phyloP scores from a whole-genome alignment of 2,113 vertebrate genomes.

The Paramormyrops kingsleyae region DNA sequence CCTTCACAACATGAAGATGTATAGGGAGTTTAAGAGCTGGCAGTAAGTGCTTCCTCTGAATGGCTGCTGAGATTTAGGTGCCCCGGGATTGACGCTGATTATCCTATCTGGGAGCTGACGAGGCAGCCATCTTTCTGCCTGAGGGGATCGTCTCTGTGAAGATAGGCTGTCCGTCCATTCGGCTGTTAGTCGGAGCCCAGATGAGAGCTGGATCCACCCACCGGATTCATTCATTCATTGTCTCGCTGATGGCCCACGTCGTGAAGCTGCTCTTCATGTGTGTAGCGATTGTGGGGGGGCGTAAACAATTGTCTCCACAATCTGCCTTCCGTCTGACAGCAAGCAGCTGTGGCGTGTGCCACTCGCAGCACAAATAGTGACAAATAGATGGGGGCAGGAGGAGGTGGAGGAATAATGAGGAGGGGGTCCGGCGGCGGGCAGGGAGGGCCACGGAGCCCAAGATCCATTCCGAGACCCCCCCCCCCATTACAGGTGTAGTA shows the following conservation, averaged over 20 bases:
- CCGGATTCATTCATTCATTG: slow-evolving; percentile 6
- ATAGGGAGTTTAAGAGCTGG: neutral
- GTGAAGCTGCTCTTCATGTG: neutral
- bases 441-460: neutral
- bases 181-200: neutral
- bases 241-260: neutral
- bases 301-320: neutral
- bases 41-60: neutral
- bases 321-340: neutral
- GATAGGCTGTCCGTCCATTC: neutral
- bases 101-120: neutral
- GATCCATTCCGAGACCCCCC: neutral
- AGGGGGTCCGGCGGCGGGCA: neutral
- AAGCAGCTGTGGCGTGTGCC: neutral
- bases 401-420: neutral
- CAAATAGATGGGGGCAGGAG: neutral
- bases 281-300: neutral
- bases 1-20: neutral
- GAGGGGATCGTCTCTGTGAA: neutral
- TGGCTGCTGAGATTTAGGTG: neutral
- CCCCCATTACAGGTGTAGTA: neutral
- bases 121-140: neutral
- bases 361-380: neutral
- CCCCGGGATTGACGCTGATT: neutral
- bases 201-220: neutral